Percentiles rank a stretch among this genome's conserved stretches.
Evolutionary conservation across 2,797 vertebrate species (phyloP).

Genomic region (Diceros bicornis): DNA sequence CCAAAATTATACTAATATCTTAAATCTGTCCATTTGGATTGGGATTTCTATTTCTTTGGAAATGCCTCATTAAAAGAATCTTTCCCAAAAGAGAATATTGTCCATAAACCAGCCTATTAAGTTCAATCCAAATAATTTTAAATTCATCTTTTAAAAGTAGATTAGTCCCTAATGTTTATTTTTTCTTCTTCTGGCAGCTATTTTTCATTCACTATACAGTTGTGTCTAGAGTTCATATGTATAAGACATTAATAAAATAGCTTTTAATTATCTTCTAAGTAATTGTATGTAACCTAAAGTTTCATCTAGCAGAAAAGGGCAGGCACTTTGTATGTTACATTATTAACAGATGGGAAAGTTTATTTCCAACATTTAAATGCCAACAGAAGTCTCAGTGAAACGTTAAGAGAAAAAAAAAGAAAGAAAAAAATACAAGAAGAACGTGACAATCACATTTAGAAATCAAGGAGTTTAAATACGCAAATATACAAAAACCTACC

Average conservation of each 20-base stretch:
- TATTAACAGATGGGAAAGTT: conserved; percentile 53
- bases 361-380: conserved; percentile 70
- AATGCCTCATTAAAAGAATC: conserved; percentile 18
- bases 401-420: conserved; percentile 40
- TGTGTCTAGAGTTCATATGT: conserved; percentile 61
- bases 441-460: conserved; percentile 29
- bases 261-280: conserved; percentile 68
- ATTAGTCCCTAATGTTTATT: conserved; percentile 36
- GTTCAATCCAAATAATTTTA: conserved; percentile 62
- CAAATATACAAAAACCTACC: conserved; percentile 90
- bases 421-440: conserved; percentile 42
- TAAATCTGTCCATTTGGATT: conserved; percentile 29
- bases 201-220: conserved; percentile 52
- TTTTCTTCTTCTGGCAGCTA: conserved; percentile 64
- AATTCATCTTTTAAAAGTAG: conserved; percentile 59
- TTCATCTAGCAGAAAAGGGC: conserved; percentile 48
- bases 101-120: conserved; percentile 44
- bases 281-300: conserved; percentile 69
- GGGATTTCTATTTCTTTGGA: conserved; percentile 50
- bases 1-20: conserved; percentile 46
- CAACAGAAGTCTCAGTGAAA: conserved; percentile 50
- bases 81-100: conserved; percentile 36
- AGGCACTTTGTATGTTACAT: conserved; percentile 19
- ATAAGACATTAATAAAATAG: conserved; percentile 73
- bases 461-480: conserved; percentile 83